Conservation (phyloP, 2,113 vertebrate genomes). For the Ranitomeya variabilis region DNA sequence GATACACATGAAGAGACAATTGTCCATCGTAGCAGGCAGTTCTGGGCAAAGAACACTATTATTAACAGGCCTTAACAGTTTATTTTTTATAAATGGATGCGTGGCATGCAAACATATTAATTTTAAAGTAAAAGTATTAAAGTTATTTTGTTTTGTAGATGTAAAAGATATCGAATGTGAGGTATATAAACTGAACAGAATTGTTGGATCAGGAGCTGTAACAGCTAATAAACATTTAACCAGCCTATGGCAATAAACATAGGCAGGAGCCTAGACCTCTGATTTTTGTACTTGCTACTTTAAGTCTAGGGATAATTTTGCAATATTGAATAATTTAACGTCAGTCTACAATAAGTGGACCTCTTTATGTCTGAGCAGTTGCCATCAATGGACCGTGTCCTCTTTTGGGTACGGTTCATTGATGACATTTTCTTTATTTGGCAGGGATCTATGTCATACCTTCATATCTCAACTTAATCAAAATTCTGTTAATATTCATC, state of each 20-base stretch:
- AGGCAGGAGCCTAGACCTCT: background rate
- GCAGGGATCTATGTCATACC: too few relatives aligned
- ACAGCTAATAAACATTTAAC: background rate
- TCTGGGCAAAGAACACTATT: background rate
- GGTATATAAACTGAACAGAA: background rate
- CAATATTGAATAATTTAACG: background rate
- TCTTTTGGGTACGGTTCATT: too few relatives aligned
- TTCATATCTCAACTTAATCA: too few relatives aligned
- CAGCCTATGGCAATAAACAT: background rate
- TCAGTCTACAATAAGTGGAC: too few relatives aligned
- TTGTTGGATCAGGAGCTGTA: background rate
- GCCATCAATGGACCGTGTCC: too few relatives aligned
- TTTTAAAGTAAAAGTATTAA: background rate
- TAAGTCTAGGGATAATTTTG: background rate
- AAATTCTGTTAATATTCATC: too few relatives aligned
- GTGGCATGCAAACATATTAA: background rate
- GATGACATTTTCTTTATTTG: too few relatives aligned
- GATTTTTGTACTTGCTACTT: background rate
- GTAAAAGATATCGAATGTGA: background rate
- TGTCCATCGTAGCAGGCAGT: background rate
- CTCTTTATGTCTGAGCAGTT: too few relatives aligned
- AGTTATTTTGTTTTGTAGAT: background rate
- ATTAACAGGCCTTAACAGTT: background rate
- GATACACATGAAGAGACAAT: conserved; percentile 5
- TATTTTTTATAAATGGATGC: background rate